These are phyloP conservation scores for Odocoileus hemionus DNA, from an alignment of 2,113 vertebrate species.

Conservation along the genomic window DNA sequence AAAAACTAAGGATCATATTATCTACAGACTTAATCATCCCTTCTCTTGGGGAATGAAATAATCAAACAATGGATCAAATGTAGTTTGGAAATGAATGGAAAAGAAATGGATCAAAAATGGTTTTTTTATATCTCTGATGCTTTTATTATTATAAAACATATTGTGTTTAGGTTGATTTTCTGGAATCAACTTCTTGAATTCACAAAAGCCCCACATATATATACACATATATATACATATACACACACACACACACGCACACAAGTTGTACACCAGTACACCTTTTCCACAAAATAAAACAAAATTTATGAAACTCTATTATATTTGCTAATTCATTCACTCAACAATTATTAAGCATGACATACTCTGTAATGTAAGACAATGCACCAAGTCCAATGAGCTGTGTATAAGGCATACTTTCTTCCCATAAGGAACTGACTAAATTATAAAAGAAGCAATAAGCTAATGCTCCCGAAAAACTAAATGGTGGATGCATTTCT, in stretches of 20 bases:
- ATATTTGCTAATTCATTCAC: neutral
- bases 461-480: neutral
- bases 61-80: neutral
- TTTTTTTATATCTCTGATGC: neutral
- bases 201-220: neutral
- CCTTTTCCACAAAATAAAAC: neutral
- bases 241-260: rapidly evolving
- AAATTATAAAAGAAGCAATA: neutral
- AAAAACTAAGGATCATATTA: neutral
- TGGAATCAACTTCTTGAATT: constrained; percentile 1
- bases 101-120: neutral
- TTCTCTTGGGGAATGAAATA: neutral
- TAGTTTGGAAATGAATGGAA: neutral
- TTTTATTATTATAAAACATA: neutral
- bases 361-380: neutral
- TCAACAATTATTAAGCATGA: neutral
- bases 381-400: neutral
- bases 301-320: neutral
- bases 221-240: rapidly evolving
- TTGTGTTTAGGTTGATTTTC: neutral
- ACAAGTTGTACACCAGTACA: neutral
- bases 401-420: neutral
- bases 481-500: neutral
- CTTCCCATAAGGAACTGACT: neutral
- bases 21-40: neutral